Evolutionary conservation across 2,797 vertebrate species (phyloP).

Genomic region (Acestrorhynchus altus): DNA sequence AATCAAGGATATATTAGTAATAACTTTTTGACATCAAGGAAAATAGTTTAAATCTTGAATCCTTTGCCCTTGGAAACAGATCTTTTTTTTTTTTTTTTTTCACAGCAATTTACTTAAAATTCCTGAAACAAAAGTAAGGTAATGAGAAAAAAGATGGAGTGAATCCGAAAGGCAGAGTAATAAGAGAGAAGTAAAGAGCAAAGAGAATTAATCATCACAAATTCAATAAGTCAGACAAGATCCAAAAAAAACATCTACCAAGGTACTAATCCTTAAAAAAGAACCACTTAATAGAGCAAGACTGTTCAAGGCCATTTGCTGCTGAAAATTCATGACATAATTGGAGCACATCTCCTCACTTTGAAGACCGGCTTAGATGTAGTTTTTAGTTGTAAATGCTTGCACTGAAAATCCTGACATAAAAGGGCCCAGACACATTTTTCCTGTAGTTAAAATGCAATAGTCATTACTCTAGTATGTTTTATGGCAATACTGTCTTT

Average conservation of each 20-base stretch:
- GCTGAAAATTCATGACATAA: conserved; percentile 64
- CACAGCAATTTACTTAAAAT: neutral
- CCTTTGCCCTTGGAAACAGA: neutral
- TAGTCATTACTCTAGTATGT: neutral
- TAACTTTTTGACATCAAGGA: neutral
- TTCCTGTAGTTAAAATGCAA: neutral
- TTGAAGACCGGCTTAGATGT: neutral
- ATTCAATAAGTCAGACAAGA: conserved; percentile 41
- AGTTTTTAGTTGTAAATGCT: neutral
- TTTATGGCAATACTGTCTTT: neutral
- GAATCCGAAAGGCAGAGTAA: neutral
- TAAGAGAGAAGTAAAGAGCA: neutral
- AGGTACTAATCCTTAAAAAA: conserved; percentile 61
- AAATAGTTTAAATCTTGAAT: neutral
- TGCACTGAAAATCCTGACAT: neutral
- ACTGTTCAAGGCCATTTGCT: conserved; percentile 46
- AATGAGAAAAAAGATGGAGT: neutral
- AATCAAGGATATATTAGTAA: neutral
- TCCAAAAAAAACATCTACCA: conserved; percentile 56
- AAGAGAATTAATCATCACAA: neutral
- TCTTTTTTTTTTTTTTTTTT: too few species aligned
- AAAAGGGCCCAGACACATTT: neutral
- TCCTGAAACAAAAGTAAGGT: neutral
- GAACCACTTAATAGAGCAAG: neutral
- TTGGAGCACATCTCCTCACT: conserved; percentile 53